These are phyloP conservation scores for Montipora capitata DNA, from an alignment of 92 coral and sea anemone species.

Conservation along the genomic window DNA sequence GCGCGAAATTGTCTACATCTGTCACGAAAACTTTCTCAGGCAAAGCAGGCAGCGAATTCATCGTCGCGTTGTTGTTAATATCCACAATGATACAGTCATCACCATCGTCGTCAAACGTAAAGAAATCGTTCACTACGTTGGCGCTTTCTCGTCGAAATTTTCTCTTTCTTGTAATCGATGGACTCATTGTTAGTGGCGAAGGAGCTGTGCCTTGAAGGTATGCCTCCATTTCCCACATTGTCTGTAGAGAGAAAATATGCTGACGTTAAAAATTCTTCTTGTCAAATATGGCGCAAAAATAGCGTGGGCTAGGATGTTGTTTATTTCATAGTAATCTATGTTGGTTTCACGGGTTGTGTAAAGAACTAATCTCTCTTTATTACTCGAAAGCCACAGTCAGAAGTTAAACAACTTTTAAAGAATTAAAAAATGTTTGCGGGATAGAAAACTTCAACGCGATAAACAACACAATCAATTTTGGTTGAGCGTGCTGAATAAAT, in stretches of 20 bases:
- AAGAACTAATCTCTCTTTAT: no score
- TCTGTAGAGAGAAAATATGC: slow-evolving; percentile 62
- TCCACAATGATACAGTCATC: slow-evolving; percentile 78
- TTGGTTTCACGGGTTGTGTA: neutral
- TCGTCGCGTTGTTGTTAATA: slow-evolving; percentile 39
- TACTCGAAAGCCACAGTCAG: neutral
- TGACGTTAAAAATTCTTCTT: slow-evolving; percentile 4
- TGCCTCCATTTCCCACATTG: slow-evolving; percentile 97
- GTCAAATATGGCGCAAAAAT: slow-evolving; percentile 33
- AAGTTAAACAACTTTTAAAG: neutral
- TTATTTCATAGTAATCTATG: slow-evolving; percentile 7
- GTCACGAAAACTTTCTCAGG: slow-evolving; percentile 88
- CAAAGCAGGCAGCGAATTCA: slow-evolving; percentile 2
- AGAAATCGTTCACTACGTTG: slow-evolving; percentile 96
- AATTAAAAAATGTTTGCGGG: slow-evolving; percentile 4
- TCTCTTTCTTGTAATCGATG: slow-evolving; percentile 87
- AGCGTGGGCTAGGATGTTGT: slow-evolving; percentile 1
- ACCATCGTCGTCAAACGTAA: slow-evolving; percentile 93
- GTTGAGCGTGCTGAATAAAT: slow-evolving; percentile 1
- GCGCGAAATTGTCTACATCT: slow-evolving; percentile 55
- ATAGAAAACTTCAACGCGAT: slow-evolving; percentile 27
- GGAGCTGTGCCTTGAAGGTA: slow-evolving; percentile 87
- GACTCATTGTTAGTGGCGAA: slow-evolving; percentile 90
- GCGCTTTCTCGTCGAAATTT: slow-evolving; percentile 99
- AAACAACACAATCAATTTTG: slow-evolving; percentile 36